Evolutionary conservation across 1,140 invertebrate species (phyloP).

Genomic region (Parapsyche elsis): DNA sequence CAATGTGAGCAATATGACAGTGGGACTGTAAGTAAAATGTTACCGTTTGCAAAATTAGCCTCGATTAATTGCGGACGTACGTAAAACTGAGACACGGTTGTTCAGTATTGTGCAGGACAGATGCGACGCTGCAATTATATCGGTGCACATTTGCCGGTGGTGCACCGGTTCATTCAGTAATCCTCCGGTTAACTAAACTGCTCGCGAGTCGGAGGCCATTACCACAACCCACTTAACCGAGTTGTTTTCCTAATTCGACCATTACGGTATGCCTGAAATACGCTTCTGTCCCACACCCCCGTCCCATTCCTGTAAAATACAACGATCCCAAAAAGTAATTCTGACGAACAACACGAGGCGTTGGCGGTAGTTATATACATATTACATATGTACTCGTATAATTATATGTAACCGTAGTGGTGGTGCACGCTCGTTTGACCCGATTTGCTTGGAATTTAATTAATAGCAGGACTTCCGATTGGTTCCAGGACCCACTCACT

Average conservation of each 20-base stretch:
- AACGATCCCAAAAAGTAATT: too few relatives aligned
- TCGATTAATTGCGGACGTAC: background rate
- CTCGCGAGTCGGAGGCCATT: background rate
- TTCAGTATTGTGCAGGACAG: background rate
- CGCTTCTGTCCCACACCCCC: too few relatives aligned
- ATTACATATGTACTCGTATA: too few relatives aligned
- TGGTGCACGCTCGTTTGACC: background rate
- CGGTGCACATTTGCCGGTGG: background rate
- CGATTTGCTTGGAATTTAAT: conserved; percentile 25
- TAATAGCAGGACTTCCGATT: conserved; percentile 26
- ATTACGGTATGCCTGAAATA: background rate
- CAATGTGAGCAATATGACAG: too few relatives aligned
- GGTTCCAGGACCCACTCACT: background rate
- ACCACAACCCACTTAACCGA: conserved; percentile 17
- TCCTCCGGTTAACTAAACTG: conserved; percentile 37
- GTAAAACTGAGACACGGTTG: background rate
- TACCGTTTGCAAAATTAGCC: background rate
- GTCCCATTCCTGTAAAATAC: too few relatives aligned
- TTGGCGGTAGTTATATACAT: too few relatives aligned
- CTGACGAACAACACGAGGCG: too few relatives aligned
- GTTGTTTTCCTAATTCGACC: conserved; percentile 37
- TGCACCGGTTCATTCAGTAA: conserved; percentile 27
- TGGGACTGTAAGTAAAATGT: background rate
- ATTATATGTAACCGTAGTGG: too few relatives aligned
- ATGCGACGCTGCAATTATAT: conserved; percentile 5